These are phyloP conservation scores for Schizopygopsis malacanthus DNA, from an alignment of 2,797 vertebrate genomes.

Conservation along the genomic window DNA sequence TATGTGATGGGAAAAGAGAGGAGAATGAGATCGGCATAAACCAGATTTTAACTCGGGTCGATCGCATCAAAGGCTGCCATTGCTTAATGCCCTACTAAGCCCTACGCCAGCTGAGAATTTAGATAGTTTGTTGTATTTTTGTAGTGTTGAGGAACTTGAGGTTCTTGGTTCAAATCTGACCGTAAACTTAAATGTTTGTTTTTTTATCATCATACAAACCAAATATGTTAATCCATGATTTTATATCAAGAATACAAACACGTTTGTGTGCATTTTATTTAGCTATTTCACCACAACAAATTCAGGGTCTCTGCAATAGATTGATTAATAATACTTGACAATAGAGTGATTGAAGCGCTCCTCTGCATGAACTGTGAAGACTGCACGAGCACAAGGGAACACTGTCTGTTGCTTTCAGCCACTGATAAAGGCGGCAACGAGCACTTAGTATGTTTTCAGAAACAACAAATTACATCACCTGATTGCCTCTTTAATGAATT, in stretches of 20 bases:
- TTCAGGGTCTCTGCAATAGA: no score
- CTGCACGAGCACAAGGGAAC: neutral
- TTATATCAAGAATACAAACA: no score
- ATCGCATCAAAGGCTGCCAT: neutral
- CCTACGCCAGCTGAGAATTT: no score
- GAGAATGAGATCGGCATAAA: neutral
- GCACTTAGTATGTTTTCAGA: neutral
- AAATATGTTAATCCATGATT: neutral
- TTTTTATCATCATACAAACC: no score
- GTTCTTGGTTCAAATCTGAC: no score
- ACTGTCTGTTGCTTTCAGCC: neutral
- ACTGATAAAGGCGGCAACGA: neutral
- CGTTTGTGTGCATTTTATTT: no score
- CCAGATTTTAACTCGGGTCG: neutral
- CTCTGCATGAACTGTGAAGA: no score
- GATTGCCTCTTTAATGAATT: neutral
- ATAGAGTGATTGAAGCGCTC: no score
- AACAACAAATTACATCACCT: neutral
- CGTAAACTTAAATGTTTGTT: fast-evolving
- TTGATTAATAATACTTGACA: no score
- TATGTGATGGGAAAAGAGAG: neutral
- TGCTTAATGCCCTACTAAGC: no score
- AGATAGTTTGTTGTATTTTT: neutral
- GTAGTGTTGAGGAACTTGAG: neutral
- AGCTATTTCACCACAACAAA: no score